Percentiles rank a stretch among this genome's conserved stretches.
phyloP scores from a whole-genome alignment of 2,797 vertebrate genomes.

The Acanthurus lineatus region DNA sequence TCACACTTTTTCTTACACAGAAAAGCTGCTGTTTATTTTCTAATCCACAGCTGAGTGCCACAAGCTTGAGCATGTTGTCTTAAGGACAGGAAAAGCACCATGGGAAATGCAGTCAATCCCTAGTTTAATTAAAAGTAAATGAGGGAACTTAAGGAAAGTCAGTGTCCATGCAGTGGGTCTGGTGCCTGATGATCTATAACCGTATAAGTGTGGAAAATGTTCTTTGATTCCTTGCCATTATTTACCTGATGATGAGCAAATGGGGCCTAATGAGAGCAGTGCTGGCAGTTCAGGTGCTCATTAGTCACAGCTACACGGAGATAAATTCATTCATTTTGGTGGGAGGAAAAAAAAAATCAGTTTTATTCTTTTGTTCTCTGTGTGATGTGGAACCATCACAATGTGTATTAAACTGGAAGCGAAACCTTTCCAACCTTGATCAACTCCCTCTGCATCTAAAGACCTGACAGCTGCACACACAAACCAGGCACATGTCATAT shows the following conservation, averaged over 20 bases:
- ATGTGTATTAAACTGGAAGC: too few species aligned
- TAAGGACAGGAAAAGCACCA: not conserved
- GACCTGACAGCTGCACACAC: conserved; percentile 6
- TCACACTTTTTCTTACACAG: not conserved
- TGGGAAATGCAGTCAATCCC: conserved; percentile 35
- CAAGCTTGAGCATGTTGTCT: not conserved
- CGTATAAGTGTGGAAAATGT: not conserved
- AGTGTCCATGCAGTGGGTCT: not conserved
- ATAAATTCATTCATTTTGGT: not conserved
- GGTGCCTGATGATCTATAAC: not conserved
- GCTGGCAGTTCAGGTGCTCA: not conserved
- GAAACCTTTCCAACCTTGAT: conserved; percentile 10
- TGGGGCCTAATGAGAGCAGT: not conserved
- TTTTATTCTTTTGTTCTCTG: conserved; percentile 4
- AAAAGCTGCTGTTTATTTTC: not conserved
- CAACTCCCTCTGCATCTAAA: conserved; percentile 36
- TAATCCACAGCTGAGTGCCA: not conserved
- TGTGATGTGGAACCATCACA: not conserved
- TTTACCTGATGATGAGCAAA: not conserved
- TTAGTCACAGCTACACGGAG: not conserved
- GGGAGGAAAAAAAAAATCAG: not conserved
- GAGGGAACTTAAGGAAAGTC: not conserved
- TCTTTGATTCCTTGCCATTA: not conserved
- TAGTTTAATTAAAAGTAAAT: not conserved
- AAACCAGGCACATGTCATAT: not conserved